These are phyloP conservation scores for Harlomillsia oculata DNA, from an alignment of 1,140 invertebrate species.

Conservation along the genomic window DNA sequence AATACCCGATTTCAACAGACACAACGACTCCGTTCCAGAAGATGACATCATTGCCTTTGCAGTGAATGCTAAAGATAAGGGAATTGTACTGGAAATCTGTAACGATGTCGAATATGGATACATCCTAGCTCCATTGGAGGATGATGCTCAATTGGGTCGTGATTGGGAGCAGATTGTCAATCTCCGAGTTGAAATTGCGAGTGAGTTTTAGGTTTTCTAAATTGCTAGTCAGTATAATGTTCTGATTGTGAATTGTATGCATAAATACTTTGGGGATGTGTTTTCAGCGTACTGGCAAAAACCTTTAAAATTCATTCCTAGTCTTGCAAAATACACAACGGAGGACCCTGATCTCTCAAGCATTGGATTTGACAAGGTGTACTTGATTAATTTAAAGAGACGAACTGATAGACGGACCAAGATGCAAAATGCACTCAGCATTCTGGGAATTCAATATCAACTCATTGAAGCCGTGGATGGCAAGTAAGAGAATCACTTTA, in stretches of 20 bases:
- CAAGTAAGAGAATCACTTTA: constrained; percentile 49
- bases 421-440: constrained; percentile 68
- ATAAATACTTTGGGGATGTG: neutral
- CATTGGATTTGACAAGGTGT: constrained; percentile 66
- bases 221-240: neutral
- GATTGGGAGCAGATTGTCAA: constrained; percentile 66
- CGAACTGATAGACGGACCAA: constrained; percentile 63
- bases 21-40: constrained; percentile 44
- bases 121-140: constrained; percentile 68
- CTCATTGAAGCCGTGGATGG: constrained; percentile 80
- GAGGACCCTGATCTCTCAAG: constrained; percentile 43
- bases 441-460: constrained; percentile 66
- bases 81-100: constrained; percentile 62
- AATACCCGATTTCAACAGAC: constrained; percentile 55
- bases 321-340: constrained; percentile 45
- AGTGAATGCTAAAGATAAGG: constrained; percentile 61
- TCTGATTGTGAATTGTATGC: neutral
- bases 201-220: constrained; percentile 41
- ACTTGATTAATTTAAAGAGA: constrained; percentile 81
- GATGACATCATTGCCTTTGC: constrained; percentile 96
- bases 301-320: constrained; percentile 39
- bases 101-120: constrained; percentile 76
- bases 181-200: constrained; percentile 63
- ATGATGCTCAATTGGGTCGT: constrained; percentile 51
- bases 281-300: constrained; percentile 37